These are phyloP conservation scores for Gerris lacustris DNA, from an alignment of 2,888 invertebrate genomes.

Conservation along the genomic window DNA sequence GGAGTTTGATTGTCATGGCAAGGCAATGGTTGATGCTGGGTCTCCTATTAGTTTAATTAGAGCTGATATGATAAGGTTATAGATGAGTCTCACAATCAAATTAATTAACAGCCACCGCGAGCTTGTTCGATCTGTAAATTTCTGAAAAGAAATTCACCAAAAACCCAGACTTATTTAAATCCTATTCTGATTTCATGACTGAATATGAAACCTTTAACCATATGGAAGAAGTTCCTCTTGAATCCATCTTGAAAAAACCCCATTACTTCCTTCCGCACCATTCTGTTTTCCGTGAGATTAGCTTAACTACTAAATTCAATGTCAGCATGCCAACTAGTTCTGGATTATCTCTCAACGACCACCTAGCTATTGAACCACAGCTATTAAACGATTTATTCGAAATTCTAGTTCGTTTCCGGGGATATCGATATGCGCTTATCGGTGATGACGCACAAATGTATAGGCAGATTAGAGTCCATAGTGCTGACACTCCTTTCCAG, in stretches of 20 bases:
- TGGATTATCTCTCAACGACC: constrained; percentile 23
- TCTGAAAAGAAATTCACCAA: constrained; percentile 10
- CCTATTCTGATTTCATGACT: constrained; percentile 26
- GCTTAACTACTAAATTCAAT: constrained; percentile 32
- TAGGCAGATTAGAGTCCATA: neutral
- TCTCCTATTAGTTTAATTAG: too few relatives aligned
- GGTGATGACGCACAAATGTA: neutral
- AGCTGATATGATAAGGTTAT: too few relatives aligned
- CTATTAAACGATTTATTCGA: too few relatives aligned
- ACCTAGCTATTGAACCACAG: neutral
- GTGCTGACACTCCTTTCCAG: neutral
- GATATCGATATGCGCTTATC: neutral
- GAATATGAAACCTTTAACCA: constrained; percentile 23
- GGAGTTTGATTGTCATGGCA: too few relatives aligned
- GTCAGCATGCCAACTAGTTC: constrained; percentile 28
- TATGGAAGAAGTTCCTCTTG: constrained; percentile 22
- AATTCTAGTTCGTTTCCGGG: neutral
- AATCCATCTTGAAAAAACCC: neutral
- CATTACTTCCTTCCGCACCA: constrained; percentile 33
- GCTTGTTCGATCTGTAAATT: too few relatives aligned
- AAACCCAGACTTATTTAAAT: neutral
- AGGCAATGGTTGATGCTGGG: too few relatives aligned
- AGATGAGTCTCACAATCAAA: too few relatives aligned
- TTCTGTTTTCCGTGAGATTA: constrained; percentile 27
- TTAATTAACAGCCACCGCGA: too few relatives aligned